Conservation (phyloP, 2,888 invertebrate genomes). For the Teinopalpus imperialis region DNA sequence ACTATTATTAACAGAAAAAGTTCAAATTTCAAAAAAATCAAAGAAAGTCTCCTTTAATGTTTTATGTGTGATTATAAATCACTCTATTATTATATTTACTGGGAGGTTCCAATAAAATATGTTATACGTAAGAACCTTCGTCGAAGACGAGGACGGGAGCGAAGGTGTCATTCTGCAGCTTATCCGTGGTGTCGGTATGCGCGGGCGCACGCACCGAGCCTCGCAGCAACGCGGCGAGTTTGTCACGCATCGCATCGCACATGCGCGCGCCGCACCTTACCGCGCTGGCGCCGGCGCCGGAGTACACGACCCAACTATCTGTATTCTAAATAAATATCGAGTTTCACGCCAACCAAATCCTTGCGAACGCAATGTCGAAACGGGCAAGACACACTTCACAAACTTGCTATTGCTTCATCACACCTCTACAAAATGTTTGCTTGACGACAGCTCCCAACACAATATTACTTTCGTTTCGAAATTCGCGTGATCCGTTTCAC, state of each 20-base stretch:
- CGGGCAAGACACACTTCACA: constrained; percentile 30
- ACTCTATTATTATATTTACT: no score
- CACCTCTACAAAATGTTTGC: constrained; percentile 29
- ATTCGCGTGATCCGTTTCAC: neutral
- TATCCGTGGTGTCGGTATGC: constrained; percentile 52
- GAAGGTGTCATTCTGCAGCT: constrained; percentile 60
- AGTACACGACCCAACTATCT: constrained; percentile 33
- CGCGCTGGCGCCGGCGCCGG: constrained; percentile 55
- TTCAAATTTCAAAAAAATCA: no score
- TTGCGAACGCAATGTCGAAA: constrained; percentile 39
- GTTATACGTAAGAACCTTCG: constrained; percentile 48
- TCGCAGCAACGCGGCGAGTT: constrained; percentile 65
- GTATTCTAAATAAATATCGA: constrained; percentile 43
- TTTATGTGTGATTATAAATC: no score
- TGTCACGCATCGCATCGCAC: constrained; percentile 78
- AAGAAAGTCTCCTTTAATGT: no score
- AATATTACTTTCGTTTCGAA: constrained; percentile 18
- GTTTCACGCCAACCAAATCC: constrained; percentile 40
- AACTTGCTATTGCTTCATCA: constrained; percentile 24
- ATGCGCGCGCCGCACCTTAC: constrained; percentile 45
- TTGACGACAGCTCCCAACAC: constrained; percentile 22
- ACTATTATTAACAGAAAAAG: no score
- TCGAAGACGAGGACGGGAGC: constrained; percentile 63
- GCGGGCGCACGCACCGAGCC: constrained; percentile 57
- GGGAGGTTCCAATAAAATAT: no score